Conservation (phyloP, 1,140 invertebrate species). For the Cotesia chilonis region DNA sequence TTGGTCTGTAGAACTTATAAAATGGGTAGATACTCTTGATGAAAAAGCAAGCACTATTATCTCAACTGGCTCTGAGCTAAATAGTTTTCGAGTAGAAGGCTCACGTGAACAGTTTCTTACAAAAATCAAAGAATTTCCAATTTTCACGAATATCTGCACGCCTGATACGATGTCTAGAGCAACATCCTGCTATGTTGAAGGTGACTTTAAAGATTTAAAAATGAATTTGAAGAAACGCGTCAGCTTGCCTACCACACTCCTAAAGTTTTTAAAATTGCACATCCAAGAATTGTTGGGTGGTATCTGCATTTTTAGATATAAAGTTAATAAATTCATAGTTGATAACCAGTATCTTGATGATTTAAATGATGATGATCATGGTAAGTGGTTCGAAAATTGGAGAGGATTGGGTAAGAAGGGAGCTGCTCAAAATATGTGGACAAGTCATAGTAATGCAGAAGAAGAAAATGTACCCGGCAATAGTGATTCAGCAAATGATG, state of each 20-base stretch:
- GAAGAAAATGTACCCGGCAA: too few relatives aligned
- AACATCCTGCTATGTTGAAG: neutral
- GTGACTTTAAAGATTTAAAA: constrained; percentile 4
- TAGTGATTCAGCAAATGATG: too few relatives aligned
- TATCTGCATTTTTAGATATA: neutral
- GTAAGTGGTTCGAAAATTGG: too few relatives aligned
- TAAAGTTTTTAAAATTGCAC: neutral
- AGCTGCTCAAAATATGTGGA: too few relatives aligned
- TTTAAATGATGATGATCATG: too few relatives aligned
- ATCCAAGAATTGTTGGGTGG: neutral
- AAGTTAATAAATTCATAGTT: neutral
- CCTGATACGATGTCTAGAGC: neutral
- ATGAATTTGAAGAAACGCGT: neutral
- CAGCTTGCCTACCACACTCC: neutral
- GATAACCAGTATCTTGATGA: too few relatives aligned
- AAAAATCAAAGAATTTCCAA: neutral
- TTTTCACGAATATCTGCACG: neutral
- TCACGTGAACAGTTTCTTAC: too few relatives aligned
- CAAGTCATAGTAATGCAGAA: too few relatives aligned
- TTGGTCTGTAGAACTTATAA: too few relatives aligned
- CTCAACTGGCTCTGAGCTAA: neutral
- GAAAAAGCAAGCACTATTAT: neutral
- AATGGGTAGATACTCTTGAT: too few relatives aligned
- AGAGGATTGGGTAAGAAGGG: too few relatives aligned
- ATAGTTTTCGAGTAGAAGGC: neutral